Evolutionary conservation across 2,113 vertebrate species (phyloP), one percentile per base, ranked within the genome.

Genomic region (Haliaeetus leucogaster): DNA sequence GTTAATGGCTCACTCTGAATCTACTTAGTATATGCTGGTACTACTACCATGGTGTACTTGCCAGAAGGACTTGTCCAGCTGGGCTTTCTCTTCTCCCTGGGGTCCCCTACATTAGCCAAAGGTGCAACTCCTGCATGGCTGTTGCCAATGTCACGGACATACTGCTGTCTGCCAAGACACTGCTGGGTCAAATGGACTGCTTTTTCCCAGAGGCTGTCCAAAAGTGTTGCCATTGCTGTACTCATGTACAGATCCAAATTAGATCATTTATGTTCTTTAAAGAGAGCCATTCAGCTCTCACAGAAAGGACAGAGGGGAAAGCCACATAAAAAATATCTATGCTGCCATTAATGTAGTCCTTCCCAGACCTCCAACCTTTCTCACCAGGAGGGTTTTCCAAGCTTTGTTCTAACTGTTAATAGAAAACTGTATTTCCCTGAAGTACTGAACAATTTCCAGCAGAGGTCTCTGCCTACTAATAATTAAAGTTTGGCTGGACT

Each of bases 401-500:
- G 65, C 56, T 83, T 92, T 59, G 22, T 62, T 91, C 59, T 32
- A 78, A 77, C 36, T 25, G 50, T 73, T 66, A 84, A 45, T 0
- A 66, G 38, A 86, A 30, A 77, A 8, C 42, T 45, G 9, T 47
- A 72, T 79, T 95, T 70, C 78, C 62, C 52, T 91, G 97, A 93
- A 95, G 67, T 97, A 89, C 85, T 58, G 26, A 87, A 45, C 11
- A 13, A 25, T 55, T 91, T 93, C 96, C 97, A 98, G 95, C 92
- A 98, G 97, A 97, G 97, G 97, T 90, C 97, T 95, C 97, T 97
- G 93, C 95, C 87, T 86, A 79, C 97, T 91, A 89, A 95, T 89
- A 96, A 88, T 95, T 96, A 56, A 73, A 86, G 19, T 68, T 30
- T 89, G 71, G 6, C 34, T 72, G 47, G 38, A 1, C 18, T 26